Base-by-base conservation (phyloP, 2,797 vertebrate species). In the Thaleichthys pacificus region DNA sequence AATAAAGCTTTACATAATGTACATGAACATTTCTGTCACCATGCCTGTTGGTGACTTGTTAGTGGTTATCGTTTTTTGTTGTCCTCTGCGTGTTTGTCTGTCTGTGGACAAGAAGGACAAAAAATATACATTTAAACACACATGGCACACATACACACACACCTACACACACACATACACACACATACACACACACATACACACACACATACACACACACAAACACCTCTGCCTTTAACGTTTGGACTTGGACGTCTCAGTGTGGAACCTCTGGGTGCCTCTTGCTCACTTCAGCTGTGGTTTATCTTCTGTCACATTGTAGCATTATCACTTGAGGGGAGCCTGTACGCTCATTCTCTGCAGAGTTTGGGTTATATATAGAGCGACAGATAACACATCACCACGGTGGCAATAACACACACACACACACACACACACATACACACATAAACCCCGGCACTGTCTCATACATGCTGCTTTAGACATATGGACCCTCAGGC, bases 341-440 rank as follows among this genome's bases (percentile, higher is more conserved):
- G 49, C 38, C 14, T 17, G 26, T 2, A 42, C 17, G 24, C 35
- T 19, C 26, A 24, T 63, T 30, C 35, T 30, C 62, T n/a, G 28
- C 49, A 22, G 26, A 38, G 11, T 22, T 0, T 42, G 38, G 63
- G 51, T n/a, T n/a, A 32, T 51, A 22, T 38, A 66, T 70, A 70
- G 69, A 70, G 62, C 17, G 5, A 4, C 68, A 65, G 32, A 57
- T 49, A 66, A 30, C 73, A 64, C 24, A 30, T 60, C 22, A 15
- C 9, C 61, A 60, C 6, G 8, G 67, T 47, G 26, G 63, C 61
- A 71, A 32, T 54, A 42, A 58, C 30, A 65, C 19, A 42, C 28
- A 49, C 42, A 57, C 17, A 15, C 26, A 56, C 30, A 65, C 19
- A 42, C 28, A 49, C 42, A 57, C 17, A 67, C 6, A 57, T 19